Evolutionary conservation across 2,888 invertebrate species (phyloP), one percentile per base, ranked within the genome.

Genomic region (Noctua janthina): DNA sequence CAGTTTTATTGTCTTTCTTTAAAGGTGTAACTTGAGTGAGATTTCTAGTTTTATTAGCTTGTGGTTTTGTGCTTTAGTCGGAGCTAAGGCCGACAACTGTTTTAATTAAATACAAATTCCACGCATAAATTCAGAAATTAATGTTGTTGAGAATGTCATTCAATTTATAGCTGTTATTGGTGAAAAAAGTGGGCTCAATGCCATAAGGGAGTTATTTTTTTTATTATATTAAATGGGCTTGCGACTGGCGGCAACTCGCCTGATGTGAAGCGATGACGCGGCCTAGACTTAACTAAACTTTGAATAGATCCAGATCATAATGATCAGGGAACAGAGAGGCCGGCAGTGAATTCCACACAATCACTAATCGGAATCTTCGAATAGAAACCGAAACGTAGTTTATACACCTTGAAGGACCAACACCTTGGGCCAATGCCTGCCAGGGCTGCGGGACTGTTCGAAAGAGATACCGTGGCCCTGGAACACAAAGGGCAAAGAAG

Each of bases 1-100:
- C 39, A 73, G 66, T 66, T 39, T 49, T 71, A 59, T 51, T 20
- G 35, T 1, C 56, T 73, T 85, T 69, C 29, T 68, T 79, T 29
- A 15, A 43, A 23, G 29, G 23, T 64, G 62, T 15, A 20, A 35
- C n/a, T 35, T 29, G 29, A 54, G 46, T 49, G 10, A 29, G 74
- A 43, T 66, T 81, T 72, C 46, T 46, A 76, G 35, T 75, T 76
- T 23, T 39, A 39, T 39, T 39, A 39, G 39, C n/a, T n/a, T n/a
- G n/a, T n/a, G n/a, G n/a, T n/a, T n/a, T n/a, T n/a, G n/a, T n/a
- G n/a, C n/a, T n/a, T n/a, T n/a, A 29, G 59, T 62, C 15, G 29
- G 1, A 62, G 13, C 62, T 15, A 62, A 62, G 6, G 6, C n/a
- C 29, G 13, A 5, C 59, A n/a, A 3, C n/a, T 59, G 59, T 11